A percentile compares a stretch with the other conserved stretches of the same genome.
Conservation (phyloP, 2,113 vertebrate genomes). For the Sebastes fasciatus region DNA sequence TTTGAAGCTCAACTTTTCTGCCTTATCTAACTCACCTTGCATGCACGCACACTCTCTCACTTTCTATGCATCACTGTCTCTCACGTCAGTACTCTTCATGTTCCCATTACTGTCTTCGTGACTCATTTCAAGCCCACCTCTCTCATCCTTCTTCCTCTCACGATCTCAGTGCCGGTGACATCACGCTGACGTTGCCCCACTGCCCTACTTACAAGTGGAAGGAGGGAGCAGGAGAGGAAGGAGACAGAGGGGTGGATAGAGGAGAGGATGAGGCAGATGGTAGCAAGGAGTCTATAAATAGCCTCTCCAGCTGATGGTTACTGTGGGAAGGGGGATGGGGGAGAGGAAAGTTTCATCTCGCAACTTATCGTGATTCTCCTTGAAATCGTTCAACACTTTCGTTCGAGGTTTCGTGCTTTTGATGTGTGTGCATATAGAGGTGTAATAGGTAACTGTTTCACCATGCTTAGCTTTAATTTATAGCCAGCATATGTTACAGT, state of each 20-base stretch:
- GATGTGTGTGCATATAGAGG: neutral
- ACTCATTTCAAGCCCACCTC: constrained; percentile 48
- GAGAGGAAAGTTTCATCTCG: constrained; percentile 50
- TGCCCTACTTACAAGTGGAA: constrained; percentile 83
- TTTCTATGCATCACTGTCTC: constrained; percentile 19
- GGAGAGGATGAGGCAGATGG: constrained; percentile 78
- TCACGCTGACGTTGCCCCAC: constrained; percentile 81
- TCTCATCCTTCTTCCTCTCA: constrained; percentile 51
- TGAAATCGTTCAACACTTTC: constrained; percentile 27
- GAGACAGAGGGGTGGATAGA: constrained; percentile 66
- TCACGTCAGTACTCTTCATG: constrained; percentile 31
- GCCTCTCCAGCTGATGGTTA: constrained; percentile 82
- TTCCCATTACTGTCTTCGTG: constrained; percentile 30
- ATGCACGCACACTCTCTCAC: neutral
- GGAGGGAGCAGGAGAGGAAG: constrained; percentile 69
- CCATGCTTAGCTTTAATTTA: neutral
- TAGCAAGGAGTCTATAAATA: constrained; percentile 81
- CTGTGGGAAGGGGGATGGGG: constrained; percentile 65
- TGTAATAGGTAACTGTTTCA: neutral
- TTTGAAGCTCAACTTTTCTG: constrained; percentile 50
- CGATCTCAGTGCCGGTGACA: constrained; percentile 71
- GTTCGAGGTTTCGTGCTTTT: neutral
- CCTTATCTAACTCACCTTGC: constrained; percentile 4
- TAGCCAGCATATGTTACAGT: neutral
- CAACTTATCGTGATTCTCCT: constrained; percentile 44